Base-by-base conservation (phyloP, 2,888 invertebrate genomes). In the Drosophila lutescens region DNA sequence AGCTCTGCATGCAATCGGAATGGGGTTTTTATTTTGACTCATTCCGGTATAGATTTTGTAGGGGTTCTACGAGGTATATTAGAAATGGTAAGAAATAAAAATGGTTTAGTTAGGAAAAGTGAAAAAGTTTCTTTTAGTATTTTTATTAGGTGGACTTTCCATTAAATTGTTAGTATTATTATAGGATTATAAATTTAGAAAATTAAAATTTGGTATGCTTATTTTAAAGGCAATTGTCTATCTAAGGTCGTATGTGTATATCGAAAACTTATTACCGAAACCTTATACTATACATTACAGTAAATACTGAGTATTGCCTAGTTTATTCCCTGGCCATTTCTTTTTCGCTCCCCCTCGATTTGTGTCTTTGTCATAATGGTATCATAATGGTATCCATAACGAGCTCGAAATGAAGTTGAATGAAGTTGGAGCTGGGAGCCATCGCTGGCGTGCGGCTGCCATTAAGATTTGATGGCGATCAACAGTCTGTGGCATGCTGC, bases 401-500 rank as follows among this genome's bases (percentile, higher is more conserved):
- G 71, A 71, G 71, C 57, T 43, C 36, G 50, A 47, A 55, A 58
- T 65, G 57, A 36, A 56, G 67, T 30, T 8, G 30, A 30, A 26
- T 26, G 26, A 26, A 26, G 26, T 53, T 32, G 8, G 9, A 50
- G 61, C 20, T 26, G 9, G 30, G 30, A 61, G 38, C 60, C 46
- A 49, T 34, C 26, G 59, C 68, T 79, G 71, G 61, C 83, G 77
- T 83, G 83, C 72, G 54, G 62, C 47, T 57, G 50, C 49, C 70
- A 80, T 83, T 83, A 79, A 76, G 53, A 72, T 62, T 74, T 80
- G 73, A 80, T 76, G 76, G 70, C 61, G 57, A 72, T 79, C 63
- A 56, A 62, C 57, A 53, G 44, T 49, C 51, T 53, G 56, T 38
- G 47, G 51, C 56, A 68, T 51, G 71, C 66, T 59, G 65, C 41